phyloP scores from a whole-genome alignment of 2,888 invertebrate genomes.

The Agrochola lychnidis region DNA sequence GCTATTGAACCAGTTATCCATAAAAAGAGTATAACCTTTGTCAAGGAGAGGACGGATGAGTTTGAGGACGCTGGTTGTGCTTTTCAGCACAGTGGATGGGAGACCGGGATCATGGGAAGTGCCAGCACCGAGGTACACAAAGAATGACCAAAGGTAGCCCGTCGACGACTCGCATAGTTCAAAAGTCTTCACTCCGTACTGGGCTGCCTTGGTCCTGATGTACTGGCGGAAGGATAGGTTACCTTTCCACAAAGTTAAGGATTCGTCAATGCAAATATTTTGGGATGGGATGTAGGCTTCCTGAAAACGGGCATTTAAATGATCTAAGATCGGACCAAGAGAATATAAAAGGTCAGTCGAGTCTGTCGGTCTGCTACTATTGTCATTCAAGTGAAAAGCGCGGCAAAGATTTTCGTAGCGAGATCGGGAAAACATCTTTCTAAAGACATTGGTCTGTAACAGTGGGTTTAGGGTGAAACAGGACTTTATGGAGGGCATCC shows the following conservation, averaged over 20 bases:
- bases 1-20: not conserved
- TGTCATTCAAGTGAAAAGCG: constrained; percentile 9
- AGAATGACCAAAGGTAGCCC: constrained; percentile 17
- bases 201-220: not conserved
- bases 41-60: constrained; percentile 14
- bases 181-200: not conserved
- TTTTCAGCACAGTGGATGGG: not conserved
- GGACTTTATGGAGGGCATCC: constrained; percentile 3
- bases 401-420: constrained; percentile 10
- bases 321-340: constrained; percentile 6
- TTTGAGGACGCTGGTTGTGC: not conserved
- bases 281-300: constrained; percentile 10
- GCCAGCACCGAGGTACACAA: not conserved
- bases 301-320: not conserved
- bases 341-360: not conserved
- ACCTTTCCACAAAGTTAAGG: not conserved
- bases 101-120: not conserved
- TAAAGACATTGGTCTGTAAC: not conserved
- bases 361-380: not conserved
- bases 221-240: not conserved
- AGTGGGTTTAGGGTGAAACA: not conserved
- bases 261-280: not conserved
- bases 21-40: constrained; percentile 10
- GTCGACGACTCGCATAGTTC: constrained; percentile 16
- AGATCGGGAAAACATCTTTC: not conserved